Percentiles rank a stretch among this genome's conserved stretches.
phyloP scores from a whole-genome alignment of 2,888 invertebrate species.

The Chydorus sphaericus region DNA sequence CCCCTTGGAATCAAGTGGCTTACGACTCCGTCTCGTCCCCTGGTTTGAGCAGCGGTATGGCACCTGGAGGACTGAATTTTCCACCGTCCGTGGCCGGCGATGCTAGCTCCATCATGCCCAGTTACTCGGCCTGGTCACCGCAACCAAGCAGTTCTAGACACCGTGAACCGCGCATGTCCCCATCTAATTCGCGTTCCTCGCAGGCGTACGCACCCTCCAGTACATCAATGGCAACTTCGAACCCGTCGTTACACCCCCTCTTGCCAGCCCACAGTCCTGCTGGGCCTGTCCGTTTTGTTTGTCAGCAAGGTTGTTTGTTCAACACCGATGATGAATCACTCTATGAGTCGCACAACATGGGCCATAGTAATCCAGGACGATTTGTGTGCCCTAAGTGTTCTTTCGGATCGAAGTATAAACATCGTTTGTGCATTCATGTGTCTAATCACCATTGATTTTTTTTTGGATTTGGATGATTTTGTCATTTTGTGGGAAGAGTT shows the following conservation, averaged over 20 bases:
- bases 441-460: no score
- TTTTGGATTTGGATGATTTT: no score
- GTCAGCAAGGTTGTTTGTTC: slow-evolving; percentile 29
- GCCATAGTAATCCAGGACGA: slow-evolving; percentile 18
- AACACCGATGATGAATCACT: slow-evolving; percentile 26
- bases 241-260: slow-evolving; percentile 57
- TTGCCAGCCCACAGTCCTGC: slow-evolving; percentile 41
- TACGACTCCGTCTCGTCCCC: slow-evolving; percentile 72
- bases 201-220: slow-evolving; percentile 42
- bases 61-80: slow-evolving; percentile 91
- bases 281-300: slow-evolving; percentile 25
- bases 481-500: no score
- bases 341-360: slow-evolving; percentile 21
- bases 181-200: slow-evolving; percentile 28
- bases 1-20: slow-evolving; percentile 73
- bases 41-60: slow-evolving; percentile 77
- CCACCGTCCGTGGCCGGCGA: slow-evolving; percentile 91
- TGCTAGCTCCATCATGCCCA: slow-evolving; percentile 80
- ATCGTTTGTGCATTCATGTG: no score
- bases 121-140: slow-evolving; percentile 64
- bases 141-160: slow-evolving; percentile 62
- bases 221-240: slow-evolving; percentile 31
- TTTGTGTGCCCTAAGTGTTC: slow-evolving; percentile 9
- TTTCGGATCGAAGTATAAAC: no score
- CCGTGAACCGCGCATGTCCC: slow-evolving; percentile 58